These are phyloP conservation scores for Sminthurinus aureus DNA, from an alignment of 2,888 invertebrate genomes.

Conservation along the genomic window DNA sequence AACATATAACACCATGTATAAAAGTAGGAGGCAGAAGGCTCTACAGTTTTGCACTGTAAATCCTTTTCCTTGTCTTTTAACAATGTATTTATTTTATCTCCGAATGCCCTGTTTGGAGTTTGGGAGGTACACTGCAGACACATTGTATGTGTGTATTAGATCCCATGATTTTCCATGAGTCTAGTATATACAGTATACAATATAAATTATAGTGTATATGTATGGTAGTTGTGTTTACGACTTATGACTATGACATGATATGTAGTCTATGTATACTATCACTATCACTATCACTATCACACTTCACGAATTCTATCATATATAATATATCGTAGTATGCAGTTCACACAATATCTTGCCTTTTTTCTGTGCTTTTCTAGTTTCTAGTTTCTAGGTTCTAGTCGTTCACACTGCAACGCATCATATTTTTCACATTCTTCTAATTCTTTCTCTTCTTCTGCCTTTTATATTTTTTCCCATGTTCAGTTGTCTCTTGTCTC, in stretches of 20 bases:
- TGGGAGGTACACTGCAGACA: too few species aligned
- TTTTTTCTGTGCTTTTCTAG: not conserved
- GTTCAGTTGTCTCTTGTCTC: not conserved
- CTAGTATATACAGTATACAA: too few species aligned
- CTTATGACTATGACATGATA: not conserved
- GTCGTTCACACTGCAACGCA: not conserved
- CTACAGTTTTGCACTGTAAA: too few species aligned
- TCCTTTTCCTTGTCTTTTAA: too few species aligned
- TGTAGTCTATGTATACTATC: not conserved
- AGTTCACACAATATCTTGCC: not conserved
- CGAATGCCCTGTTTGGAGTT: too few species aligned
- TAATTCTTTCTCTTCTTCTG: slow-evolving; percentile 14
- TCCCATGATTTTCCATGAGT: too few species aligned
- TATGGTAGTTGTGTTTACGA: not conserved
- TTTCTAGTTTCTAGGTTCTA: not conserved
- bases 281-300: not conserved
- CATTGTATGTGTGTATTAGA: not conserved
- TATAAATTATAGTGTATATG: not conserved
- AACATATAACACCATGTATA: too few species aligned
- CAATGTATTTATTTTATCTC: too few species aligned
- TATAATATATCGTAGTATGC: too few species aligned
- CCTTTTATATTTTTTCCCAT: not conserved
- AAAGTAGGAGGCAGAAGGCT: too few species aligned
- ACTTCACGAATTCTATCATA: not conserved
- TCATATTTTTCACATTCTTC: not conserved